Base-by-base conservation (phyloP, 2,888 invertebrate genomes). In the Suillia variegata region DNA sequence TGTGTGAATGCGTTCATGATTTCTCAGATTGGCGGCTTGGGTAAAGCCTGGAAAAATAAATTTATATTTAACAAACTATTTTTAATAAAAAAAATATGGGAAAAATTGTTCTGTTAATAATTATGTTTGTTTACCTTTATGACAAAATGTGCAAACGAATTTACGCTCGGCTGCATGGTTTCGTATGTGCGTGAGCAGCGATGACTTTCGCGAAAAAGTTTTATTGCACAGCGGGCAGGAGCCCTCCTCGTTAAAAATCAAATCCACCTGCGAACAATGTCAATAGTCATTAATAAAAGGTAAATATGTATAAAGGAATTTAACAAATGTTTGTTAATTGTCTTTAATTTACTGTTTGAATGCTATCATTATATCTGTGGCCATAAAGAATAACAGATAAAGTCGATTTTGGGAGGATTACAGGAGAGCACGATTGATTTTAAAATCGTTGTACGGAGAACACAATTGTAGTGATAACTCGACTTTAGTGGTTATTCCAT, bases 101-200 rank as follows among this genome's bases (percentile, higher is more conserved):
- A 17, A 4, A 26, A 15, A 42, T 38, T 21, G 0, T 26, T 45
- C 33, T 33, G 42, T 17, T 33, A 54, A 22, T 20, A 31, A 47
- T 48, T 8, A 10, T n/a, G 8, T 49, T 64, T 67, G n/a, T n/a
- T 62, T 67, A 82, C 82, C 82, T 74, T 82, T 82, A 73, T 82
- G 79, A 67, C 82, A 82, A 65, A 71, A 82, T 59, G 70, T 77
- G 68, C 82, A 82, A 56, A 81, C 79, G 72, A 79, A 82, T 65
- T 82, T 82, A 47, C 82, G 75, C 67, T 82, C 83, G 42, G 81
- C 82, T 50, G 82, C 80, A 71, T 82, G 82, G 74, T 82, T 82
- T 56, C 83, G 78, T 70, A 82, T 82, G 69, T 82, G 82, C 62
- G 82, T 82, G 69, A 82, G 70, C 62, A 82, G 70, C 56, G 82